These are phyloP conservation scores for Cantharis flavilabris DNA, from an alignment of 2,888 invertebrate species.

Conservation along the genomic window DNA sequence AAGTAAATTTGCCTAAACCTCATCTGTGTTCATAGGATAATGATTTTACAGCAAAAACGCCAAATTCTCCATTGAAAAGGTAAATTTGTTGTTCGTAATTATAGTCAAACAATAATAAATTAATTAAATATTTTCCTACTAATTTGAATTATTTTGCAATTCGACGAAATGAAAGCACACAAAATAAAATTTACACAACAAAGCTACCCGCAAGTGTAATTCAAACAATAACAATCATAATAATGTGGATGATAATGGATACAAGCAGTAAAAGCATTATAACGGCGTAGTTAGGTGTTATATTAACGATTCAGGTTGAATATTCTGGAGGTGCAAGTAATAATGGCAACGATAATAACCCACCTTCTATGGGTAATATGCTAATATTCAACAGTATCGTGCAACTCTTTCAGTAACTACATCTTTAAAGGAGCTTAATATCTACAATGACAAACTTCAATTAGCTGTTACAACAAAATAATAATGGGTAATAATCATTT, in stretches of 20 bases:
- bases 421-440: background rate
- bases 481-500: background rate
- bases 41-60: background rate
- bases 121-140: background rate
- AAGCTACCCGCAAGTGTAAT: slow-evolving; percentile 23
- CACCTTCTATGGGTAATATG: slow-evolving; percentile 18
- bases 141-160: background rate
- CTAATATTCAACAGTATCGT: slow-evolving; percentile 5
- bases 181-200: slow-evolving; percentile 23
- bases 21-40: background rate
- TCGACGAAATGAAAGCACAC: background rate
- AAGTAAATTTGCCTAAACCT: background rate
- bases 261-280: slow-evolving; percentile 33
- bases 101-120: background rate
- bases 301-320: slow-evolving; percentile 27
- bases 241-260: slow-evolving; percentile 25
- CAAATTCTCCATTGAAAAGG: background rate
- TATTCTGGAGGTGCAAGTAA: slow-evolving; percentile 25
- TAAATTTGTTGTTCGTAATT: background rate
- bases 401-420: background rate
- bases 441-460: background rate
- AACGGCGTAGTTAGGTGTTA: slow-evolving; percentile 25
- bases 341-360: slow-evolving; percentile 25
- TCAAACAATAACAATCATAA: slow-evolving; percentile 25
- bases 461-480: background rate